A percentile compares a stretch with the other conserved stretches of the same genome.
Conservation (phyloP, 2,888 invertebrate species). For the Xylocampa areola region DNA sequence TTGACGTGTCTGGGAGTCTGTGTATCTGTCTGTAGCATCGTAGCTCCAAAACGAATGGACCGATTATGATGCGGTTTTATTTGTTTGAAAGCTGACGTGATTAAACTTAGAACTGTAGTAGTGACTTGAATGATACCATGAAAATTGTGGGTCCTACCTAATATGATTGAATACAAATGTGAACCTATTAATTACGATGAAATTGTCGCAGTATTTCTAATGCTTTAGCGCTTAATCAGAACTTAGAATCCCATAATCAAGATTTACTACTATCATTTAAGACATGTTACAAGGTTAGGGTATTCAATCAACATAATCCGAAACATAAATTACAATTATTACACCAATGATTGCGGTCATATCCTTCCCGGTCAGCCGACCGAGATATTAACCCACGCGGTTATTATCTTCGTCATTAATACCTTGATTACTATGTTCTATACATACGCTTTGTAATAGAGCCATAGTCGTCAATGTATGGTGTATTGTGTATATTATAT, state of each 20-base stretch:
- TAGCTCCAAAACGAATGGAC: too few species aligned
- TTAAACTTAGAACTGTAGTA: too few species aligned
- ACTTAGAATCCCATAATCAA: constrained; percentile 53
- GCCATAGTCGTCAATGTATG: constrained; percentile 23
- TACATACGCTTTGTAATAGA: constrained; percentile 32
- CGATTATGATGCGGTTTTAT: too few species aligned
- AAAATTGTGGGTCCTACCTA: too few species aligned
- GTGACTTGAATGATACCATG: too few species aligned
- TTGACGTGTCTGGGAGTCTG: too few species aligned
- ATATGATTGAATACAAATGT: too few species aligned
- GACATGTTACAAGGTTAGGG: constrained; percentile 42
- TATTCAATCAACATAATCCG: constrained; percentile 66
- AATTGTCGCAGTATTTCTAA: constrained; percentile 27
- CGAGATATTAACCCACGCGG: constrained; percentile 56
- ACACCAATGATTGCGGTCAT: constrained; percentile 44
- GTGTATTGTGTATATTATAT: background rate
- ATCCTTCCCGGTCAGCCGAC: constrained; percentile 48
- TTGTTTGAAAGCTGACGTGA: too few species aligned
- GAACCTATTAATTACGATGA: too few species aligned
- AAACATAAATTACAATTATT: constrained; percentile 65
- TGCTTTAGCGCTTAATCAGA: constrained; percentile 38
- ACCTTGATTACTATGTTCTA: constrained; percentile 57
- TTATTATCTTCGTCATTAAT: constrained; percentile 62
- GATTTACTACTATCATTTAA: constrained; percentile 38
- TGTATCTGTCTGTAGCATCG: too few species aligned